Base-by-base conservation (phyloP, 2,888 invertebrate species). In the Pristionchus japonicus region DNA sequence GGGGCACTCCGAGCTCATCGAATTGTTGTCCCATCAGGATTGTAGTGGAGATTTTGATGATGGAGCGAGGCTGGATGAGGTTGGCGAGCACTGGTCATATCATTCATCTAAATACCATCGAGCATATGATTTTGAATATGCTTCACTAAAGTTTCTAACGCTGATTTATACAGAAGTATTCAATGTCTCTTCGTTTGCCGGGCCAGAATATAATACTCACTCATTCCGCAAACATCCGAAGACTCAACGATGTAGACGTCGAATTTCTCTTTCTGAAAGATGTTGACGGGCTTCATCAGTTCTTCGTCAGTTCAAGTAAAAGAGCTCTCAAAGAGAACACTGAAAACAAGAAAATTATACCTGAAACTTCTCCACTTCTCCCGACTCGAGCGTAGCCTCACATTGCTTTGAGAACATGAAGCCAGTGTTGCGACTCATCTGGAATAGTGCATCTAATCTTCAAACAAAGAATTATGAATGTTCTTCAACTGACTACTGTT, bases 1-100 rank as follows among this genome's bases (percentile, higher is more conserved):
- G n/a, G 47, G 47, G 49, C 80, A 80, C 80, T 80, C 80, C 80
- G 49, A 49, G n/a, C 80, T 80, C 80, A 7, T 80, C 80, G 47
- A 31, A 80, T 17, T 80, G 80, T 27, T 47, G 27, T 0, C 47
- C 80, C 43, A 80, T 31, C 49, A 80, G 49, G 49, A 49, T 49
- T 0, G 80, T 80, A 3, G 80, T 49, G 9, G 80, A 80, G 49
- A 49, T 49, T 31, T 47, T 80, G 80, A 80, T 80, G n/a, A 40
- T 49, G 9, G 80, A 47, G 9, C 49, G 43, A 47, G 80, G 27
- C 31, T 80, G 37, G 80, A 80, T 3, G 47, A 80, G 49, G 20
- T 47, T 47, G 31, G 47, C 80, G 47, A 80, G 80, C 47, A 49
- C 80, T 80, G n/a, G n/a, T n/a, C n/a, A n/a, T n/a, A n/a, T n/a